Conservation (phyloP, 2,888 invertebrate species). For the Drosophila meridiana region DNA sequence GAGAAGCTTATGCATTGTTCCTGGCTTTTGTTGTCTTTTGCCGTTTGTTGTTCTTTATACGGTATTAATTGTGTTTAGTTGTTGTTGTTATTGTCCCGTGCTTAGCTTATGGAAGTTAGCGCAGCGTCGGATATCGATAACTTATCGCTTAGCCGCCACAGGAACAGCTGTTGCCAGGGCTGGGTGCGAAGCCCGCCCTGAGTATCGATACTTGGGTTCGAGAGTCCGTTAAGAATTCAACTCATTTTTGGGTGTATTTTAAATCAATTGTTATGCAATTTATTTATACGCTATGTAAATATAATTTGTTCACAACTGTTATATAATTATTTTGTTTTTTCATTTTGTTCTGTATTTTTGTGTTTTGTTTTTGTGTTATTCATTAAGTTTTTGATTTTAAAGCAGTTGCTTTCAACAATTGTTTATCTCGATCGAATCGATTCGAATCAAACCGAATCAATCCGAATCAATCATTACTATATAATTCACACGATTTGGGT, state of each 20-base stretch:
- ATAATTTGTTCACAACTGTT: slow-evolving; percentile 80
- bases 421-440: slow-evolving; percentile 46
- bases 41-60: slow-evolving; percentile 8
- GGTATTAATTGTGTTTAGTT: slow-evolving; percentile 8
- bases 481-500: slow-evolving; percentile 59
- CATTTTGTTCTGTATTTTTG: slow-evolving; percentile 6
- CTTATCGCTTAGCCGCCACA: slow-evolving; percentile 34
- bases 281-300: slow-evolving; percentile 79
- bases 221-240: slow-evolving; percentile 4
- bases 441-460: slow-evolving; percentile 25
- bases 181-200: not conserved
- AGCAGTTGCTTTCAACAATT: slow-evolving; percentile 72
- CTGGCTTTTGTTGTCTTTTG: not conserved
- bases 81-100: slow-evolving; percentile 47
- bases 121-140: slow-evolving; percentile 14
- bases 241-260: slow-evolving; percentile 51
- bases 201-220: slow-evolving; percentile 1
- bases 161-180: slow-evolving; percentile 31
- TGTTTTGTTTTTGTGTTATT: slow-evolving; percentile 24
- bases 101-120: slow-evolving; percentile 12
- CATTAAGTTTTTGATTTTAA: slow-evolving; percentile 65
- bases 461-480: slow-evolving; percentile 48
- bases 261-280: slow-evolving; percentile 81
- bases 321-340: slow-evolving; percentile 66
- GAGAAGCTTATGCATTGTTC: slow-evolving; percentile 51